Conservation (phyloP, 1,140 invertebrate genomes). For the Aphidius gifuensis region DNA sequence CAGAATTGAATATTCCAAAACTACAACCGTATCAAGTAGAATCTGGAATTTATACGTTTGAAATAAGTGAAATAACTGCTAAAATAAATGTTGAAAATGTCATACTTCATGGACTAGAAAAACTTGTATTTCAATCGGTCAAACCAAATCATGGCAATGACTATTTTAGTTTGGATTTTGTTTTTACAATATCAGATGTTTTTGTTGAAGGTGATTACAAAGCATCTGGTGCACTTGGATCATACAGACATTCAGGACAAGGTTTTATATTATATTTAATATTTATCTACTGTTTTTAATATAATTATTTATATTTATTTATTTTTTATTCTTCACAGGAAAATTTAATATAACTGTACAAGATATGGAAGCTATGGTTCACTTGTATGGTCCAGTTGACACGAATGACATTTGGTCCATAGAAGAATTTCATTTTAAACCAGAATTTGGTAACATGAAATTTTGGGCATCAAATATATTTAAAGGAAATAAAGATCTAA, state of each 20-base stretch:
- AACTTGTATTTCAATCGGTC: constrained; percentile 52
- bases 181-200: constrained; percentile 52
- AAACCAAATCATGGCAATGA: constrained; percentile 55
- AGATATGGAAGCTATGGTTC: constrained; percentile 37
- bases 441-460: constrained; percentile 60
- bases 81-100: constrained; percentile 52
- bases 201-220: constrained; percentile 54
- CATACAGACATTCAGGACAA: constrained; percentile 53
- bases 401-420: constrained; percentile 47
- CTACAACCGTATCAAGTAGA: constrained; percentile 56
- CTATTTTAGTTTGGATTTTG: constrained; percentile 56
- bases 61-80: constrained; percentile 52
- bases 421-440: constrained; percentile 63
- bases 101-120: constrained; percentile 51
- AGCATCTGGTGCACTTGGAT: constrained; percentile 52
- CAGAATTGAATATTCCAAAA: constrained; percentile 51
- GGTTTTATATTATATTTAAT: constrained; percentile 45
- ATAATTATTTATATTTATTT: too few relatives aligned
- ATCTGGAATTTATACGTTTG: constrained; percentile 46
- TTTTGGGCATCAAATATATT: constrained; percentile 57
- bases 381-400: constrained; percentile 39
- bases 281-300: too few relatives aligned
- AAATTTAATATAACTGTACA: constrained; percentile 47
- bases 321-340: constrained; percentile 29
- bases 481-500: constrained; percentile 57